phyloP scores from a whole-genome alignment of 2,113 vertebrate species.

The Pteruthius melanotis region DNA sequence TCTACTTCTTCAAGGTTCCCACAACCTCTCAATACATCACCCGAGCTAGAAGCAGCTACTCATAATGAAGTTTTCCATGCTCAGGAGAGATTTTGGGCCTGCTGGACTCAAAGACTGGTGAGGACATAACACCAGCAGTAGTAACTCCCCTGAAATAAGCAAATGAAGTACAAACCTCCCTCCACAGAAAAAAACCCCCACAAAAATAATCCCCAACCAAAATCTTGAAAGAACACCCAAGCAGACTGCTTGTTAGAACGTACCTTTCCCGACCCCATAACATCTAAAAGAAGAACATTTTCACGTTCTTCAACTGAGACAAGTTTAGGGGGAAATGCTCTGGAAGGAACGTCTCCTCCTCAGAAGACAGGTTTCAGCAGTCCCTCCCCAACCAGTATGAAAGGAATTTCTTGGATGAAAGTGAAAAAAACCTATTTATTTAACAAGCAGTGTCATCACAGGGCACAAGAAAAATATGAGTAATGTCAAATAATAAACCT shows the following conservation, averaged over 20 bases:
- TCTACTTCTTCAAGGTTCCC: neutral
- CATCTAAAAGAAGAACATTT: neutral
- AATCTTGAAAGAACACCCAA: neutral
- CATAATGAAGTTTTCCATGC: neutral
- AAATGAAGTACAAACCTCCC: neutral
- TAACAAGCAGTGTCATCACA: neutral
- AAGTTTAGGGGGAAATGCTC: neutral
- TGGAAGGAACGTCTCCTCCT: neutral
- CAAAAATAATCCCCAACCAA: neutral
- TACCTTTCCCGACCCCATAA: accelerated
- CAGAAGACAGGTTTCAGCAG: neutral
- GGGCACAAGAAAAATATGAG: neutral
- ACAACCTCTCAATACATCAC: neutral
- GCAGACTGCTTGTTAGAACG: neutral
- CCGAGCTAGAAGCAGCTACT: neutral
- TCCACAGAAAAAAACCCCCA: neutral
- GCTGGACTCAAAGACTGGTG: neutral
- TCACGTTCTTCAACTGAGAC: too few relatives aligned
- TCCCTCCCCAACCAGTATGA: neutral
- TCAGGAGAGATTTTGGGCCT: neutral
- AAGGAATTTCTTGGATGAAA: neutral
- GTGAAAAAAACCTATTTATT: neutral
- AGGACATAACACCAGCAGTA: neutral
- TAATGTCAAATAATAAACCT: neutral
- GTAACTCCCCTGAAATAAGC: neutral